Base-by-base conservation (phyloP, 1,140 invertebrate genomes). In the Diachasma alloeum region DNA sequence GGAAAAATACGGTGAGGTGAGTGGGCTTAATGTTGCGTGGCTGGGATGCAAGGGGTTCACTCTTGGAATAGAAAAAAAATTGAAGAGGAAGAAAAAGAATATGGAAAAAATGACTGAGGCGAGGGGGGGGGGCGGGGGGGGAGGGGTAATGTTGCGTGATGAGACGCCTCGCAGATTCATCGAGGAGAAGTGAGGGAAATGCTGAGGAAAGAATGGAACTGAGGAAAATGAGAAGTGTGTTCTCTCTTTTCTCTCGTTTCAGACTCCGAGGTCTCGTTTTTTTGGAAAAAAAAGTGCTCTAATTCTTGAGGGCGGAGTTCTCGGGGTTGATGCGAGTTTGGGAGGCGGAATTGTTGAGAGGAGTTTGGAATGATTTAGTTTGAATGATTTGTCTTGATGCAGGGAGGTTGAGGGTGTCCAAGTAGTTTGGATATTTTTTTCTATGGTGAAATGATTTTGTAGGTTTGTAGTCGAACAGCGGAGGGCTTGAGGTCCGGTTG, bases 61-160 rank as follows among this genome's bases (percentile, higher is more conserved):
- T 37, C 39, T 19, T 19, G 19, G 71, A 46, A n/a, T 77, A 68
- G 76, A 74, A 72, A 70, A 73, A 68, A 72, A 48, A 69, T 78
- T 77, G 68, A 66, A 63, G 24, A 31, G 39, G 42, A 70, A 17
- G 15, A 59, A 42, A 56, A 67, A 73, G 59, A 71, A 46, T 63
- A 56, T 74, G 67, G 56, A 74, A 71, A 78, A 77, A 78, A 78
- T 78, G 44, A 75, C 70, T 44, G 56, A 68, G 31, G 36, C 4
- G 24, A 8, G 11, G 56, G 17, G 9, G 56, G 10, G 11, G 59
- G 63, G 15, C 8, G 74, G 78, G 76, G 75, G 82, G 79, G 72
- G 81, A 70, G 81, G 85, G 83, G 87, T 88, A 89, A 89, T 89
- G 88, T 88, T 88, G 86, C 87, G 87, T 87, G 87, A 88, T 88